A percentile compares a stretch with the other conserved stretches of the same genome.
These are phyloP conservation scores for Xestia xanthographa DNA, from an alignment of 2,888 invertebrate genomes.

Conservation along the genomic window DNA sequence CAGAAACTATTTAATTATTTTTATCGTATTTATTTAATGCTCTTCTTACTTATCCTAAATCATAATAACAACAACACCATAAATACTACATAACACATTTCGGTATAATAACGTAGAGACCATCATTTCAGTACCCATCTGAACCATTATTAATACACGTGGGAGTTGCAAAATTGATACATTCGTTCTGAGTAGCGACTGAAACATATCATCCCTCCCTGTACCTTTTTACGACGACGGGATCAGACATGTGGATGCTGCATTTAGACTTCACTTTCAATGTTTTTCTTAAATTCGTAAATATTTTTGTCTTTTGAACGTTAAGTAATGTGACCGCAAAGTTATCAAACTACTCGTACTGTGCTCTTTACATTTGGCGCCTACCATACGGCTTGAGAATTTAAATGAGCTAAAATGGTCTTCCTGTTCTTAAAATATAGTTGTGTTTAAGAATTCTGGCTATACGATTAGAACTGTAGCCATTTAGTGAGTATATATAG, in stretches of 20 bases:
- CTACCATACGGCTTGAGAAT: slow-evolving; percentile 33
- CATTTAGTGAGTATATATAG: slow-evolving; percentile 53
- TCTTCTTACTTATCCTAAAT: neutral
- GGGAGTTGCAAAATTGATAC: slow-evolving; percentile 45
- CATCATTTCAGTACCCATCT: slow-evolving; percentile 19
- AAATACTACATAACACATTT: slow-evolving; percentile 11
- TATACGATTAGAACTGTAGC: slow-evolving; percentile 13
- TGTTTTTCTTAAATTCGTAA: slow-evolving; percentile 28
- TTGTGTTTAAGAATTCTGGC: slow-evolving; percentile 20
- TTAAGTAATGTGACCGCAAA: neutral
- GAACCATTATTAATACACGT: slow-evolving; percentile 27
- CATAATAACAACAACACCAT: slow-evolving; percentile 4
- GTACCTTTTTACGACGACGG: neutral
- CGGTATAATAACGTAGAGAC: neutral
- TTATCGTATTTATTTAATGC: too few species aligned
- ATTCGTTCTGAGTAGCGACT: slow-evolving; percentile 5
- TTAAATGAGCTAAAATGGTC: slow-evolving; percentile 30
- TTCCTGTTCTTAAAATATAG: slow-evolving; percentile 15
- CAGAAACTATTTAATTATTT: neutral
- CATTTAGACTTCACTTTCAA: neutral
- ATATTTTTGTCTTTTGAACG: slow-evolving; percentile 7
- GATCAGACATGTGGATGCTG: slow-evolving; percentile 17
- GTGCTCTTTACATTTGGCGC: slow-evolving; percentile 19
- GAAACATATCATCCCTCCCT: slow-evolving; percentile 10
- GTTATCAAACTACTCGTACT: slow-evolving; percentile 13